Evolutionary conservation across 2,797 vertebrate species (phyloP).

Genomic region (Loriculus beryllinus): DNA sequence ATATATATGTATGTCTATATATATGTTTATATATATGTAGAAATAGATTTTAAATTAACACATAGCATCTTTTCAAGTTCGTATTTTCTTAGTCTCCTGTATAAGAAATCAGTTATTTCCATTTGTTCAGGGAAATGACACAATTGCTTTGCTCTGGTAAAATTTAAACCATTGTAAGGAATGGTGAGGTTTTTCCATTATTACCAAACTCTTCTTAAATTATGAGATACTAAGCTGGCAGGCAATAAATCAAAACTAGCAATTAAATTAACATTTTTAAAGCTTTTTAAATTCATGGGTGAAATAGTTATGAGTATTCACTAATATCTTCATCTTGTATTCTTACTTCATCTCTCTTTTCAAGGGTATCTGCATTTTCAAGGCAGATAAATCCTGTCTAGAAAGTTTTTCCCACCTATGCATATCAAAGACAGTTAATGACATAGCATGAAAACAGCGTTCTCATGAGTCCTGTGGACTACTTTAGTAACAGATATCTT

Average conservation of each 20-base stretch:
- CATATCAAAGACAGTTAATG: background rate
- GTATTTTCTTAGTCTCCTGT: background rate
- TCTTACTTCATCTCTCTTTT: background rate
- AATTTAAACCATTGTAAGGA: background rate
- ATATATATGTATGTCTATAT: background rate
- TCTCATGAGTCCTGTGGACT: background rate
- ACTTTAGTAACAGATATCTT: background rate
- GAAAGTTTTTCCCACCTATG: background rate
- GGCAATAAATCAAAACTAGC: slow-evolving; percentile 17
- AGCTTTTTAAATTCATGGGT: background rate
- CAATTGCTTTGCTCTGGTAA: background rate
- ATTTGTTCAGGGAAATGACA: background rate
- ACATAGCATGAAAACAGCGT: background rate
- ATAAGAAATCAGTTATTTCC: background rate
- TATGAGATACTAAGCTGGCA: background rate
- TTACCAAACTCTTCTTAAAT: background rate
- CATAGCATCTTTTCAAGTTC: background rate
- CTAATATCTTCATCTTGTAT: background rate
- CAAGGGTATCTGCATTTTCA: background rate
- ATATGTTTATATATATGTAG: background rate
- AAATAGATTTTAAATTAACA: background rate
- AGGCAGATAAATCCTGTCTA: background rate
- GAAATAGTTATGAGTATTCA: slow-evolving; percentile 1
- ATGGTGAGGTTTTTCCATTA: background rate
- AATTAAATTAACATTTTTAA: background rate